Conservation (phyloP, 2,888 invertebrate species). For the Chirona hameri region DNA sequence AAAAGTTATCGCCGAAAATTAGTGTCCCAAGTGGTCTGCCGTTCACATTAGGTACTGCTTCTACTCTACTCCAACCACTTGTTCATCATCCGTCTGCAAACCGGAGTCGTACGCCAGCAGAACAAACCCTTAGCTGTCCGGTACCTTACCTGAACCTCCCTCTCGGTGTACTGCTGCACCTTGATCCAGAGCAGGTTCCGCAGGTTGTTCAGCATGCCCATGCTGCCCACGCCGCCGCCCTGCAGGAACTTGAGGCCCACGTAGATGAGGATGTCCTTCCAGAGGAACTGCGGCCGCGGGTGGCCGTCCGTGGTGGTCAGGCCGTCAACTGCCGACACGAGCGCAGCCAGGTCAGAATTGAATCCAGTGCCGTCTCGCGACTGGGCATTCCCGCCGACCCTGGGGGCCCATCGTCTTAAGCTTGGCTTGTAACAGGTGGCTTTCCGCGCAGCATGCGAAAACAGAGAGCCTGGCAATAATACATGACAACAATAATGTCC, state of each 20-base stretch:
- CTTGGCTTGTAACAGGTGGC: too few species aligned
- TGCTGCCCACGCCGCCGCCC: conserved; percentile 88
- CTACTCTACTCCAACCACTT: too few species aligned
- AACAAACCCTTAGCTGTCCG: not conserved
- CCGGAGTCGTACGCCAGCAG: not conserved
- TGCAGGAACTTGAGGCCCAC: conserved; percentile 87
- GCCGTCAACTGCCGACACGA: conserved; percentile 35
- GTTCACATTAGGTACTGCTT: too few species aligned
- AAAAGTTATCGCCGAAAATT: too few species aligned
- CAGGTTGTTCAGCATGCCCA: conserved; percentile 88
- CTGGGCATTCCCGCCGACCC: too few species aligned
- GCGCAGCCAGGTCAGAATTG: not conserved
- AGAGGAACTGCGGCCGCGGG: conserved; percentile 63
- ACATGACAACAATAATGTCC: not conserved
- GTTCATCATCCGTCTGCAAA: too few species aligned
- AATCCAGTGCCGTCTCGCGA: too few species aligned
- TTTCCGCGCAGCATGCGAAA: too few species aligned
- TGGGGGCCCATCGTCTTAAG: too few species aligned
- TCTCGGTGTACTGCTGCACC: conserved; percentile 91
- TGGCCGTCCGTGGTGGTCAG: conserved; percentile 35
- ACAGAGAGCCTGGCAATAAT: too few species aligned
- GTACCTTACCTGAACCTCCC: conserved; percentile 72
- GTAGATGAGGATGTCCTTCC: conserved; percentile 85
- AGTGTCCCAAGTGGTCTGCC: too few species aligned
- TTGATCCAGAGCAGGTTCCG: conserved; percentile 91